These are phyloP conservation scores for Liparis tanakae DNA, from an alignment of 2,797 vertebrate genomes.

Conservation along the genomic window DNA sequence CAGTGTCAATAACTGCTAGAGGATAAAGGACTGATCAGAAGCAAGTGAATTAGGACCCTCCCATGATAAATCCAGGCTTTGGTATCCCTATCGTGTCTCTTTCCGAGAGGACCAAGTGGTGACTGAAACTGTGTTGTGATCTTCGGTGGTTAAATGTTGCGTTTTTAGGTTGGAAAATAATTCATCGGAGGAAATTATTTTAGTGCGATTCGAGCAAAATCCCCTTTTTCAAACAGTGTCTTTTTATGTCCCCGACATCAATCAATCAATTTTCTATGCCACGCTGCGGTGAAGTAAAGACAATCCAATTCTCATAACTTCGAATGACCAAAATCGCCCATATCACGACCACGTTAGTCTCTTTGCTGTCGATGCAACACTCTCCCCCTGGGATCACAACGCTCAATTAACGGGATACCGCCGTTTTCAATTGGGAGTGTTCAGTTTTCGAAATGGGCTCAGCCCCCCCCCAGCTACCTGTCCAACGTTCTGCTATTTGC, in stretches of 20 bases:
- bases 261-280: conserved; percentile 76
- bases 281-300: conserved; percentile 72
- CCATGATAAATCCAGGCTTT: conserved; percentile 22
- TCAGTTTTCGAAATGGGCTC: too few species aligned
- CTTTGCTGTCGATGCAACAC: conserved; percentile 35
- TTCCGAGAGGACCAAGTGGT: conserved; percentile 24
- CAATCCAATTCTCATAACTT: conserved; percentile 75
- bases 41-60: conserved; percentile 28
- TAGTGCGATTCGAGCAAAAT: conserved; percentile 43
- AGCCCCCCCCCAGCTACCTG: conserved; percentile 1
- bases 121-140: conserved; percentile 42
- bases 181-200: conserved; percentile 37
- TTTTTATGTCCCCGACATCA: conserved; percentile 61
- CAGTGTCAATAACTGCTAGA: conserved; percentile 14
- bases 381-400: conserved; percentile 49
- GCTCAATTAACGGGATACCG: conserved; percentile 20
- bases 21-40: conserved; percentile 4
- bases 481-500: conserved; percentile 6
- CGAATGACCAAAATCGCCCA: conserved; percentile 72
- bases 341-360: conserved; percentile 30
- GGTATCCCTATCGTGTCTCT: conserved; percentile 27
- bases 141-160: conserved; percentile 46
- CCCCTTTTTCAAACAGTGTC: conserved; percentile 41
- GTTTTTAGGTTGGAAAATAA: conserved; percentile 39
- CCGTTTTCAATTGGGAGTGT: conserved; percentile 30